Base-by-base conservation (phyloP, 1,140 invertebrate genomes). In the Hydropsyche tenuis region DNA sequence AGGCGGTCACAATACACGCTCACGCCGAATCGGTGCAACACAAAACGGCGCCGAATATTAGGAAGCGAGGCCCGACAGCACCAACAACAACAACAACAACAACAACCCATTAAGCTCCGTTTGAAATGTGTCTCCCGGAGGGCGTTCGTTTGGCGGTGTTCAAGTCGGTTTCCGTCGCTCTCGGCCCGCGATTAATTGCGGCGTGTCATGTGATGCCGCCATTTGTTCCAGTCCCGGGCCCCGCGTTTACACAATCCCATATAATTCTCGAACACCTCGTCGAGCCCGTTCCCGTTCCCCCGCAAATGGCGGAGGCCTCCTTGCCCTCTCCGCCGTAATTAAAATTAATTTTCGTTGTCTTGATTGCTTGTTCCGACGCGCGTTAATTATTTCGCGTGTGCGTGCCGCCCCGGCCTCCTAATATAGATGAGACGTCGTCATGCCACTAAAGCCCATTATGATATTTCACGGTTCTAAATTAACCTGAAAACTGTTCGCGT, bases 121-220 rank as follows among this genome's bases (percentile, higher is more conserved):
- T 69, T 53, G 66, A 69, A 69, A 69, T 53, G 66, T 53, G 27
- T 51, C 66, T 42, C 66, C 66, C 46, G 14, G 45, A 45, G 46
- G 64, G 30, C 37, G 25, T 63, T 63, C 43, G 37, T 23, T 43
- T 14, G 6, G 30, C 64, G 64, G 64, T 16, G 56, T 22, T 66
- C 20, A 23, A 23, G 43, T 53, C 45, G 66, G 66, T 53, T 53
- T 53, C 66, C 37, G 66, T 69, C 66, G 66, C 66, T 53, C 37
- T 69, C 27, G 66, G 46, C 66, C 30, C 66, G 27, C 66, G 66
- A 69, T 69, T 69, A 69, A 69, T 69, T 69, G 66, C 18, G 66
- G 66, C 46, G 22, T 69, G 66, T 69, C 66, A 69, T 69, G 66
- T 69, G 66, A 69, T 69, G 66, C 66, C 66, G 27, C 27, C 66